phyloP scores from a whole-genome alignment of 1,140 invertebrate genomes.

The Sitobion miscanthi region DNA sequence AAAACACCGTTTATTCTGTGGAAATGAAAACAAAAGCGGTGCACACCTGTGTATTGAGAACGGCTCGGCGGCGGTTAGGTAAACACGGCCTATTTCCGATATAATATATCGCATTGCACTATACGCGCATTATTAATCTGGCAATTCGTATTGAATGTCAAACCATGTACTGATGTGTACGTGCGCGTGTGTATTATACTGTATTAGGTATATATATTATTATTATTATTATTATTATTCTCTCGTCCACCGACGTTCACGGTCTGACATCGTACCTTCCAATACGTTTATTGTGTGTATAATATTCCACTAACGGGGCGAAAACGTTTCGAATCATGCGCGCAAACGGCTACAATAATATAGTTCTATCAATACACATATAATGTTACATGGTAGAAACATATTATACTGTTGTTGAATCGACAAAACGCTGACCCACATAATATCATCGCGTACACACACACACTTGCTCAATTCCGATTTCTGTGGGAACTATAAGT shows the following conservation, averaged over 20 bases:
- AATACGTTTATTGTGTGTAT: neutral
- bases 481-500: slow-evolving; percentile 30
- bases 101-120: neutral
- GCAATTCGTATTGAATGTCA: neutral
- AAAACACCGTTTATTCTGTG: neutral
- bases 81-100: slow-evolving; percentile 27
- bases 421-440: slow-evolving; percentile 38
- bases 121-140: neutral
- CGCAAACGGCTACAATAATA: neutral
- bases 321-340: slow-evolving; percentile 22
- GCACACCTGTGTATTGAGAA: neutral
- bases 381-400: neutral
- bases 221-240: slow-evolving; percentile 6
- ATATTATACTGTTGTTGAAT: slow-evolving; percentile 16
- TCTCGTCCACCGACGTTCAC: slow-evolving; percentile 18
- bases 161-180: neutral
- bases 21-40: slow-evolving; percentile 44
- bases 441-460: neutral
- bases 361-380: neutral
- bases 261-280: neutral
- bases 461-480: neutral
- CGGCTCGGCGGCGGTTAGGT: neutral
- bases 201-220: neutral
- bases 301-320: slow-evolving; percentile 25
- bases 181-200: neutral